Evolutionary conservation across 2,113 vertebrate genomes (phyloP).

Genomic region (Heterotis niloticus): DNA sequence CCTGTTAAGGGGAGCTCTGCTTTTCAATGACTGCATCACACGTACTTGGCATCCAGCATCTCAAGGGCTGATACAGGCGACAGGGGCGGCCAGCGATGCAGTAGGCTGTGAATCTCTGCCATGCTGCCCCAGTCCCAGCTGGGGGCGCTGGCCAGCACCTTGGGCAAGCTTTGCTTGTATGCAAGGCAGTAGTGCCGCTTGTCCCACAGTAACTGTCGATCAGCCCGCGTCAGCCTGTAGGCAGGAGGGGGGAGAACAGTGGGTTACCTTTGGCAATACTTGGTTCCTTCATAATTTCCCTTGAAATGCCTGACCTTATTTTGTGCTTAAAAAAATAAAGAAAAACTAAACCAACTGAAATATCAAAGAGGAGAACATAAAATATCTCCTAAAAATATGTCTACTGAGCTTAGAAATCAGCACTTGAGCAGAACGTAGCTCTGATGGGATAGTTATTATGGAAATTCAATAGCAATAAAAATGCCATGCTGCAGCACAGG

Average conservation of each 20-base stretch:
- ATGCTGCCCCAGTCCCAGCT: conserved; percentile 90
- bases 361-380: conserved; percentile 11
- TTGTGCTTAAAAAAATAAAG: not conserved
- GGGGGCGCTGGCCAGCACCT: conserved; percentile 82
- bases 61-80: conserved; percentile 83
- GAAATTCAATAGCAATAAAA: conserved; percentile 1
- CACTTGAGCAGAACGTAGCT: conserved; percentile 18
- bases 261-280: conserved; percentile 19
- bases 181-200: conserved; percentile 76
- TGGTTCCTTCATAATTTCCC: not conserved
- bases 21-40: not conserved
- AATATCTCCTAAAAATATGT: conserved; percentile 17
- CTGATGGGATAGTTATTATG: conserved; percentile 14
- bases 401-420: conserved; percentile 9
- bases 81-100: conserved; percentile 81
- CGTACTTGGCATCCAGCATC: conserved; percentile 79
- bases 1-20: not conserved
- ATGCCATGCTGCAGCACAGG: not conserved
- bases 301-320: not conserved
- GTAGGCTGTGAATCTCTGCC: conserved; percentile 80
- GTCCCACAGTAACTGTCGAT: conserved; percentile 88
- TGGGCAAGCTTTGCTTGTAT: conserved; percentile 79
- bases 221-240: conserved; percentile 80
- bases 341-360: not conserved
- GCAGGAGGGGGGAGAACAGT: not conserved